Evolutionary conservation across 2,797 vertebrate genomes (phyloP), one percentile per base, ranked within the genome.

Genomic region (Pteropus rufus): DNA sequence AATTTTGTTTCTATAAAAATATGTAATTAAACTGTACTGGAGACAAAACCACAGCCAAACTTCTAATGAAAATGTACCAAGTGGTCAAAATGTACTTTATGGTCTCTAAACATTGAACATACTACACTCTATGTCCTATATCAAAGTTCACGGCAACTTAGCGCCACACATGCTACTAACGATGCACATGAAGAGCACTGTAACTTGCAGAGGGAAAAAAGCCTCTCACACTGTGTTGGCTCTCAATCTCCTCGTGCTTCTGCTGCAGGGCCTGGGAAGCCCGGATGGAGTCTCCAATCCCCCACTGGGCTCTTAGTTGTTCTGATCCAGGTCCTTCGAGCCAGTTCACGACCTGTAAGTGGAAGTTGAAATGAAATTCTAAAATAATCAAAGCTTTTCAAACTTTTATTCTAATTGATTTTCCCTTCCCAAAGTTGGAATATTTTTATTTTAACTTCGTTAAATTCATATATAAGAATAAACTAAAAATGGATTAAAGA

Each of bases 201-300:
- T 49, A 89, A 94, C 54, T 95, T 87, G 93, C 95, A 76, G 94
- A 97, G 29, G 46, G 24, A 65, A 94, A 70, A 97, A 88, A 72
- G 94, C 92, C 52, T 75, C 99, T 99, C 98, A 99, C 99, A 98
- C 99, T 99, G 98, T 99, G 99, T 95, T 99, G 99, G 97, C 99
- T 99, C 98, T 99, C 99, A 0, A 99, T 99, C 97, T 99, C 99
- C 98, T 99, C 99, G 0, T 99, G 99, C 96, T 99, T 99, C 98
- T 99, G 99, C 91, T 99, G 99, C 89, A 99, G 99, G 54, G 99
- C 99, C 98, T 99, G 99, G 44, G 99, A 99, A 7, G 99, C 99
- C 97, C 99, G 98, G 84, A 99, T 99, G 6, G 99, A 99, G 98
- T 99, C 99, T 70, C 99, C 99, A 19, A 99, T 99, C 24, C 99